Evolutionary conservation across 2,797 vertebrate species (phyloP), one percentile per base, ranked within the genome.

Genomic region (Cirrhinus molitorella): DNA sequence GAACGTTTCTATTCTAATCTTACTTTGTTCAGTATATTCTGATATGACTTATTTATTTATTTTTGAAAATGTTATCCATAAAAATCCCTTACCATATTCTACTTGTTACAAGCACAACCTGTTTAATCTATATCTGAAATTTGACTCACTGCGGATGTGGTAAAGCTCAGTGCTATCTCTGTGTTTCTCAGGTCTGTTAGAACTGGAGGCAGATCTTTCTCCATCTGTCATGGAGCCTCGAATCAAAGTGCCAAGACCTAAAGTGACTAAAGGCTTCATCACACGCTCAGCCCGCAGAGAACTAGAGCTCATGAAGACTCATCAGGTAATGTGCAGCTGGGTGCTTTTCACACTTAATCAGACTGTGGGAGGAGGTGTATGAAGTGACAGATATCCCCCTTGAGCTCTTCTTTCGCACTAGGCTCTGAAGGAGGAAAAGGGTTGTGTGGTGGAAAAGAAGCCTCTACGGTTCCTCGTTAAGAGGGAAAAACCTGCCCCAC

Each of bases 181-280:
- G 6, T 82, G 28, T 66, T 66, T 75, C 17, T 59, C 37, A 83
- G 98, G 96, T 61, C 90, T 98, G 61, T 87, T 93, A n/a, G 92
- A 96, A 82, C 84, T 98, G 81, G 97, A 98, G 85, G 89, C 92
- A 9, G 87, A 89, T 87, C 92, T 97, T 63, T 92, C 90, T 3
- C 79, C 89, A 83, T 95, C 95, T 75, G 87, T 94, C 73, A 91
- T 89, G 3, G 93, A 95, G 53, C 85, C 92, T 17, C 61, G 84
- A 49, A 91, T 90, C 83, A 92, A 89, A 88, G 83, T 80, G 66
- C 92, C 92, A 49, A 94, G 92, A 88, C 91, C 92, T 4, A 95
- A 89, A 91, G 51, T 43, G 31, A 59, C 34, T 40, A 89, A 88
- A 65, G 92, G 93, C 11, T 93, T 90, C 79, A 86, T 93, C 78